These are phyloP conservation scores for Darevskia mixta DNA, from an alignment of 2,797 vertebrate species.

Conservation along the genomic window DNA sequence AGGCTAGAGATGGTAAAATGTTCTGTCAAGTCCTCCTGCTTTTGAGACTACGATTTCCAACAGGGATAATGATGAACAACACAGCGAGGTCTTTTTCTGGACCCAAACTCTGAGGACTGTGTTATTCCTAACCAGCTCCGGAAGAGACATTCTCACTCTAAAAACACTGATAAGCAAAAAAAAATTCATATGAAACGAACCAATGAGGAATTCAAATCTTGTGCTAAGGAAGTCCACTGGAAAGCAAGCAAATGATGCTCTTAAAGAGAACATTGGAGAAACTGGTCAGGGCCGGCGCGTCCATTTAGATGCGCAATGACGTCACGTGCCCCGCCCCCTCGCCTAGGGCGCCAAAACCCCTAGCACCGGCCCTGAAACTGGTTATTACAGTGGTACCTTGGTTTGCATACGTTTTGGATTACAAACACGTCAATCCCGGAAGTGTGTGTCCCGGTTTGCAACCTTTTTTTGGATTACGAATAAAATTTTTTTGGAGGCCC, in stretches of 20 bases:
- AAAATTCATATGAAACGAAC: background rate
- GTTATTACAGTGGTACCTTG: too few species aligned
- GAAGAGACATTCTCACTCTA: background rate
- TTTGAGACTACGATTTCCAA: background rate
- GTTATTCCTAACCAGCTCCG: background rate
- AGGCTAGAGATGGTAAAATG: constrained; percentile 78
- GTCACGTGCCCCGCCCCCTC: too few species aligned
- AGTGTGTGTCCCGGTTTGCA: too few species aligned
- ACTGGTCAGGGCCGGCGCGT: too few species aligned
- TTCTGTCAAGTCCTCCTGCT: constrained; percentile 48
- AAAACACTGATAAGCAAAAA: background rate
- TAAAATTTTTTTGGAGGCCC: too few species aligned
- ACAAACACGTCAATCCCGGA: too few species aligned
- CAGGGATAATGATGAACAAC: background rate
- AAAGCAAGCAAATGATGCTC: background rate
- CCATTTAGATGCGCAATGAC: too few species aligned
- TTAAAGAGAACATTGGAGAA: background rate
- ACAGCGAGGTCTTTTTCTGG: background rate
- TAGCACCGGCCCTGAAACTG: too few species aligned
- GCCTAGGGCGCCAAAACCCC: too few species aligned
- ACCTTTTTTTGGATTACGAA: too few species aligned
- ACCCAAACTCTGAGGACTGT: background rate
- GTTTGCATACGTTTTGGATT: too few species aligned
- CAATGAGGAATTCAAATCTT: background rate
- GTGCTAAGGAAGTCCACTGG: background rate